phyloP scores from a whole-genome alignment of 1,140 invertebrate species.

The Ceratina australensis region DNA sequence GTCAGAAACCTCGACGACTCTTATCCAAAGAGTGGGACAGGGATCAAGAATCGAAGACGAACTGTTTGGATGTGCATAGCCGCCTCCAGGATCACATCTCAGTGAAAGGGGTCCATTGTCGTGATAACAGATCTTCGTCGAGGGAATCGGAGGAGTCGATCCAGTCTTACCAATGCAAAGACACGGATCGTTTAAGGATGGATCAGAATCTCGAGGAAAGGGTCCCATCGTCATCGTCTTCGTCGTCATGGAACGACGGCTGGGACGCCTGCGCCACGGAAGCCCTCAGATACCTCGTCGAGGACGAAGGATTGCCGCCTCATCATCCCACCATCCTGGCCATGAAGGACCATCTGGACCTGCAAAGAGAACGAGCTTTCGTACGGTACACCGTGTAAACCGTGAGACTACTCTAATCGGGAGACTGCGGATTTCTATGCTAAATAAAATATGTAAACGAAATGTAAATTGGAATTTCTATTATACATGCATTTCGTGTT shows the following conservation, averaged over 20 bases:
- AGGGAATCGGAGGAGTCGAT: not conserved
- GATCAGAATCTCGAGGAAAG: not conserved
- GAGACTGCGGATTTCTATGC: no score
- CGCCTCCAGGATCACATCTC: constrained; percentile 18
- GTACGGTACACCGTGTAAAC: constrained; percentile 57
- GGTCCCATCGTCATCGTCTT: constrained; percentile 40
- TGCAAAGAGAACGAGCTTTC: constrained; percentile 69
- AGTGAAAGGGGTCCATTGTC: not conserved
- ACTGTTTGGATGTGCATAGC: constrained; percentile 34
- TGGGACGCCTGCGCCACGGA: constrained; percentile 75
- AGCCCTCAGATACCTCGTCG: constrained; percentile 73
- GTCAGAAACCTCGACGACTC: constrained; percentile 35
- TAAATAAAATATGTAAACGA: no score
- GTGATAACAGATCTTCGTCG: not conserved
- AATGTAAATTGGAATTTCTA: no score
- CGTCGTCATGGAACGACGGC: constrained; percentile 67
- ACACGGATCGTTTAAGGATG: constrained; percentile 31
- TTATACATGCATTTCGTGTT: no score
- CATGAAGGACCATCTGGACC: constrained; percentile 72
- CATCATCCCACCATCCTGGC: constrained; percentile 75
- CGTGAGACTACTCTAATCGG: not conserved
- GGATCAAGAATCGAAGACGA: constrained; percentile 45
- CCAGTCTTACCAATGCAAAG: constrained; percentile 8
- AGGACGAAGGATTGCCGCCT: constrained; percentile 72
- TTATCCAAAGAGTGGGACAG: constrained; percentile 15